A percentile compares a stretch with the other conserved stretches of the same genome.
Conservation (phyloP, 2,888 invertebrate genomes). For the Ariolimax columbianus region DNA sequence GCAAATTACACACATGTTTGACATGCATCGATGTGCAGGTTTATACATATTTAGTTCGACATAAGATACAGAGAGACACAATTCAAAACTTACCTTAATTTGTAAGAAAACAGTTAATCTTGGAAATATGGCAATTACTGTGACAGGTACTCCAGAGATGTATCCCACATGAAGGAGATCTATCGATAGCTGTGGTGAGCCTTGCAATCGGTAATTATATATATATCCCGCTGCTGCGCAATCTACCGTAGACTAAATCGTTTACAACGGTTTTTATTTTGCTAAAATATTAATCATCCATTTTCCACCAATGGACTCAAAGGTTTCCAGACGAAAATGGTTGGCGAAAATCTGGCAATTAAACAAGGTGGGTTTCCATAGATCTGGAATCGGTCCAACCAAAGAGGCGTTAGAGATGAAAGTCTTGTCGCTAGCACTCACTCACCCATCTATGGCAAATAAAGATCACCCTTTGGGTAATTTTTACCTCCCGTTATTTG, state of each 20-base stretch:
- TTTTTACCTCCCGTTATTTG: conserved; percentile 8
- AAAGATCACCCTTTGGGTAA: conserved; percentile 19
- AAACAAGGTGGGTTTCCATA: conserved; percentile 7
- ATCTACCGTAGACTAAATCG: not conserved
- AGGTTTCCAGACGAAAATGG: not conserved
- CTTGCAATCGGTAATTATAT: conserved; percentile 9
- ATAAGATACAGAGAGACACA: not conserved
- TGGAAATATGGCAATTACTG: not conserved
- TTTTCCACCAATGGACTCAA: conserved; percentile 26
- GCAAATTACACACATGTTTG: too few species aligned
- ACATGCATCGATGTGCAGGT: too few species aligned
- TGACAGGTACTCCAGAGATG: not conserved
- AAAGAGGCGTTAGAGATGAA: not conserved
- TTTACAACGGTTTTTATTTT: conserved; percentile 3
- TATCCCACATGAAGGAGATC: not conserved
- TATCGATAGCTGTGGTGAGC: not conserved
- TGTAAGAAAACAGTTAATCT: not conserved
- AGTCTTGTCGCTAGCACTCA: conserved; percentile 5
- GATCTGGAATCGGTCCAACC: not conserved
- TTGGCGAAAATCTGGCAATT: conserved; percentile 21
- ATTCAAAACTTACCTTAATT: conserved; percentile 8
- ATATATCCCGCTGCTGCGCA: conserved; percentile 17
- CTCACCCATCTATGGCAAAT: conserved; percentile 27
- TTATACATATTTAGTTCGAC: too few species aligned
- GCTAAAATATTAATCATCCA: conserved; percentile 13